Evolutionary conservation across 2,797 vertebrate species (phyloP).

Genomic region (Danio choprae): DNA sequence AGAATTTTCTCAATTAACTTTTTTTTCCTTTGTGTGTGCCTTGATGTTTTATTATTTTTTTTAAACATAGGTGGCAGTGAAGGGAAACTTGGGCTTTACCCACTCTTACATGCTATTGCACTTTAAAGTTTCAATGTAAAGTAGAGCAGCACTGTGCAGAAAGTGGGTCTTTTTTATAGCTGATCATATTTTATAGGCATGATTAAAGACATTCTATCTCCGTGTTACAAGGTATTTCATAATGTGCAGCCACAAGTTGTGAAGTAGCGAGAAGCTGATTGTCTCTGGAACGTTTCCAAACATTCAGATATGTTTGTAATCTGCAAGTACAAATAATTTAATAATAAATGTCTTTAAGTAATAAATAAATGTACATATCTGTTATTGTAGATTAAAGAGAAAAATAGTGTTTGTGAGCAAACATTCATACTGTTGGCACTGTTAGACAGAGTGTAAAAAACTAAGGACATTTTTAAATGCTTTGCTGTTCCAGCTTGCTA

Average conservation of each 20-base stretch:
- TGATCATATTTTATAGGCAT: constrained; percentile 22
- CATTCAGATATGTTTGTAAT: neutral
- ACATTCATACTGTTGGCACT: no score
- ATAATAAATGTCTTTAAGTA: neutral
- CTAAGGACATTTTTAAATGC: neutral
- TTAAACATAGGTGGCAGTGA: constrained; percentile 63
- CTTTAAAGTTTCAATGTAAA: constrained; percentile 36
- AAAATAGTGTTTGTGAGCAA: neutral
- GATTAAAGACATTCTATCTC: neutral
- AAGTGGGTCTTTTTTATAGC: neutral
- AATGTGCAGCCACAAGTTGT: constrained; percentile 3
- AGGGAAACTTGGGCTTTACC: constrained; percentile 48
- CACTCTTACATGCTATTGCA: constrained; percentile 34
- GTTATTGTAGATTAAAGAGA: neutral
- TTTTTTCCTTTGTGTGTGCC: constrained; percentile 30
- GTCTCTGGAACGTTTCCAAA: neutral
- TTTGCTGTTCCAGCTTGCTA: neutral
- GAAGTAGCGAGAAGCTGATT: neutral
- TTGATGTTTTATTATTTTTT: constrained; percentile 52
- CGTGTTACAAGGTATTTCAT: constrained; percentile 3
- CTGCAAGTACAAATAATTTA: neutral
- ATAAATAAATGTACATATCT: neutral
- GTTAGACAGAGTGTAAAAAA: no score
- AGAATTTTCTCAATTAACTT: neutral
- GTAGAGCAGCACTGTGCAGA: constrained; percentile 22